A percentile compares a stretch with the other conserved stretches of the same genome.
Conservation (phyloP, 2,797 vertebrate species). For the Pterois miles region DNA sequence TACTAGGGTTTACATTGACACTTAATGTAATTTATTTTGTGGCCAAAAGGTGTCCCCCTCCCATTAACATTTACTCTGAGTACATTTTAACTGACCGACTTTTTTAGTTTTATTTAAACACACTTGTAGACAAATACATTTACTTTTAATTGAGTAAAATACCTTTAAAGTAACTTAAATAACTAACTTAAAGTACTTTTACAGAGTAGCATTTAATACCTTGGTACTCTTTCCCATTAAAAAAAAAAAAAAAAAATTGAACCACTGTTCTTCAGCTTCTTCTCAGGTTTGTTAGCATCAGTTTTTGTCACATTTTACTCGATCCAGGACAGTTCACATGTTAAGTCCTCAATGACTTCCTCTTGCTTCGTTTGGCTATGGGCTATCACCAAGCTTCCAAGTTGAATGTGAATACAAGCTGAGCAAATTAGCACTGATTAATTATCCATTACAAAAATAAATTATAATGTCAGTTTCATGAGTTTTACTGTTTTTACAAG, state of each 20-base stretch:
- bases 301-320: neutral
- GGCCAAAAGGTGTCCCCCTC: too few species aligned
- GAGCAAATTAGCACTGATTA: slow-evolving; percentile 56
- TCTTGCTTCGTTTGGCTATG: slow-evolving; percentile 25
- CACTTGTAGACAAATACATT: neutral
- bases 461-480: slow-evolving; percentile 52
- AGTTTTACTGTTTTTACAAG: slow-evolving; percentile 59
- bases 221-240: neutral
- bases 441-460: slow-evolving; percentile 53
- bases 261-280: neutral
- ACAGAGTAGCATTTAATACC: neutral
- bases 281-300: neutral
- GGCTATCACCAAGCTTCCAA: slow-evolving; percentile 20
- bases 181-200: too few species aligned
- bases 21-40: too few species aligned
- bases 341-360: neutral
- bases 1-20: neutral
- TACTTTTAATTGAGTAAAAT: neutral
- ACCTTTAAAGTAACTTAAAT: neutral
- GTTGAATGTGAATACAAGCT: slow-evolving; percentile 46
- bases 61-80: too few species aligned
- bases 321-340: neutral
- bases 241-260: too few species aligned
- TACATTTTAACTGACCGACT: neutral
- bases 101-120: neutral